Evolutionary conservation across 2,797 vertebrate species (phyloP), one percentile per base, ranked within the genome.

Genomic region (Alcedo atthis): DNA sequence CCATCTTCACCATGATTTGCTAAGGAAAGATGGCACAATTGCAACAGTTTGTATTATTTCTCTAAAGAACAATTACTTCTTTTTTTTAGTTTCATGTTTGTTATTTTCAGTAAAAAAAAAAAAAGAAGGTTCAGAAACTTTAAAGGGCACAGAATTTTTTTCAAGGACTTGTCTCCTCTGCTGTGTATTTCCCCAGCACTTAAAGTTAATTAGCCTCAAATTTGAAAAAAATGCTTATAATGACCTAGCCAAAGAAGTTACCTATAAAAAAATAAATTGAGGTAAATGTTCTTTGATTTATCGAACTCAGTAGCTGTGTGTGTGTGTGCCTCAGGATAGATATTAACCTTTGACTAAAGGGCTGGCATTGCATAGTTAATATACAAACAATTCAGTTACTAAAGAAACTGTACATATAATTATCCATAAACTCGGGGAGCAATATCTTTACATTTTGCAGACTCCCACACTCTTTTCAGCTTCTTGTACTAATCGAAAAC

Each of bases 231-330:
- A 81, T 87, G 83, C 86, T 68, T 92, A 76, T 64, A 57, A 70
- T 91, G 91, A 93, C 83, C 81, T 90, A 80, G 78, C 91, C 75
- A 81, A 92, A 84, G 85, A 53, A 81, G 66, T 46, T 81, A 89
- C 55, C 76, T 87, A 57, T 59, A 86, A 87, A 80, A 86, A 86
- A 78, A 85, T 42, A 81, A 74, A 71, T 75, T 81, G 75, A 93
- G 46, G 49, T 54, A 81, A 87, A 81, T 28, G 53, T 49, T 87
- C 43, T 89, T 75, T 85, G 83, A 90, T 91, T 88, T 54, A 88
- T 42, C 83, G 82, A 94, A 66, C 79, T 93, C 54, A 46, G 61
- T 35, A 59, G 33, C 82, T 80, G 48, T 69, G 61, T 76, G 58
- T 45, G 35, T 45, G 35, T 49, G 70, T 0, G 37, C 89, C 79